Base-by-base conservation (phyloP, 2,888 invertebrate genomes). In the Ennomos erosarius region DNA sequence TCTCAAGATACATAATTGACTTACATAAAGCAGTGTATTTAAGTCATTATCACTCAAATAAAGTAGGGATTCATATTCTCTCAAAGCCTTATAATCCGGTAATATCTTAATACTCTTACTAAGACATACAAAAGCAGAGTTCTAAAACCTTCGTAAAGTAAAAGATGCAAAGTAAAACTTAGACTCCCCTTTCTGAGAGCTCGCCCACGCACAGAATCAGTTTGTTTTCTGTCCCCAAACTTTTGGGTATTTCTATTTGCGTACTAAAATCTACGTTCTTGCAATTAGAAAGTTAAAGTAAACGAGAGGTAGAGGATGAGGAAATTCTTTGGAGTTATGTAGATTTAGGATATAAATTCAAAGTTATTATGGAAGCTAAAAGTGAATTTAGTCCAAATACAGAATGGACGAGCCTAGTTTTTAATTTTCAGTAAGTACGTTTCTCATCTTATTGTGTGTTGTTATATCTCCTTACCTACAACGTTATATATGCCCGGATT, bases 201-300 rank as follows among this genome's bases (percentile, higher is more conserved):
- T 26, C 12, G 26, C 43, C 55, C 36, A 26, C 43, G 48, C 40
- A 42, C 39, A 34, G n/a, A 46, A 47, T 56, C 38, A 12, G 34
- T 44, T 57, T 51, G 42, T 34, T 52, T 47, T 36, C 16, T 26
- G n/a, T 51, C 35, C 47, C 38, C 34, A 44, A 53, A 58, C 52
- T 53, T 53, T 52, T 39, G 48, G 52, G 44, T 53, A 47, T 38
- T 53, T 16, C 58, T 52, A 53, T 58, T 52, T 58, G 38, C 43
- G 16, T 38, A 35, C 33, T 11, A 38, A 33, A 46, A 40, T 38
- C 38, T 42, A 47, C 57, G 34, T 52, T 38, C 45, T 39, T 44
- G 43, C 38, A 58, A 53, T 57, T 58, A 58, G 34, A 40, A 48
- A 44, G 16, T 53, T 57, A 33, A 38, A n/a, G 37, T 44, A 43